These are phyloP conservation scores for Microcebus lehilahytsara DNA, from an alignment of 2,113 vertebrate species.

Conservation along the genomic window DNA sequence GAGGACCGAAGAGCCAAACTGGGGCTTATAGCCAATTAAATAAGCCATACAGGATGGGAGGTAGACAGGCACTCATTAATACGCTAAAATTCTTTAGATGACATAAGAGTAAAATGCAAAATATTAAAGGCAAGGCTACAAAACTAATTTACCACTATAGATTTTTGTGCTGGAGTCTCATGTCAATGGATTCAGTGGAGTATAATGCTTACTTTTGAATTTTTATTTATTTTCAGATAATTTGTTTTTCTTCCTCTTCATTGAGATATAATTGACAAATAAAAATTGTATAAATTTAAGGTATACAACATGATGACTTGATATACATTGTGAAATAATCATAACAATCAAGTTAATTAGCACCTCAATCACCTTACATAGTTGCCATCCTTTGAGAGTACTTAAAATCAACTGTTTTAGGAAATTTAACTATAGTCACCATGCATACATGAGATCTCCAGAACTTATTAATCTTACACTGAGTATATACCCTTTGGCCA, in stretches of 20 bases:
- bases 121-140: no score
- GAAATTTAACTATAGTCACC: background rate
- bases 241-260: background rate
- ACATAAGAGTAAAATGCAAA: no score
- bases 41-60: no score
- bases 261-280: background rate
- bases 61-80: no score
- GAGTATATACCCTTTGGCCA: background rate
- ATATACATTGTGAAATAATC: background rate
- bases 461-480: background rate
- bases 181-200: background rate
- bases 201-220: background rate
- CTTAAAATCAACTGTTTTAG: background rate
- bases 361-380: background rate
- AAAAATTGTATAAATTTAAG: background rate
- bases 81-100: no score
- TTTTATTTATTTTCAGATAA: constrained; percentile 8
- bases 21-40: no score
- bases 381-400: background rate
- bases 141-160: background rate
- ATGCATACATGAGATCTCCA: background rate
- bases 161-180: background rate
- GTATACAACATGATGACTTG: background rate
- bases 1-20: no score
- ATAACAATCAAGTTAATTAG: background rate